These are phyloP conservation scores for Himalopsyche japonica DNA, from an alignment of 2,888 invertebrate species.

Conservation along the genomic window DNA sequence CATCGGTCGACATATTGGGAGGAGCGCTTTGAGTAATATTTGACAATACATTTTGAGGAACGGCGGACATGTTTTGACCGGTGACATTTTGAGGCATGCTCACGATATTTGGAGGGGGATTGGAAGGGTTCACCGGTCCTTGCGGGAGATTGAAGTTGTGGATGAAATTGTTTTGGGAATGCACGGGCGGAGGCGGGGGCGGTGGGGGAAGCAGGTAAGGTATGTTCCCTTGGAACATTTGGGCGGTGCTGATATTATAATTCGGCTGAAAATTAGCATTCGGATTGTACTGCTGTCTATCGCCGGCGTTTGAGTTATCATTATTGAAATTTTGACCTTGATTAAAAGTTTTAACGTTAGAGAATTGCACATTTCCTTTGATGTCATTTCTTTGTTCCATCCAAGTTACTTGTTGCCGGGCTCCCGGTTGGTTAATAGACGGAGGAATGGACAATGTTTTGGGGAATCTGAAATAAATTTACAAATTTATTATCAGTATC, in stretches of 20 bases:
- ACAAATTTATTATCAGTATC: no score
- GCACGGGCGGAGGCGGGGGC: constrained; percentile 23
- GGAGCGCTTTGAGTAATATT: background rate
- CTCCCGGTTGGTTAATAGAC: background rate
- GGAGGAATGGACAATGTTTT: background rate
- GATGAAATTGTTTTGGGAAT: constrained; percentile 7
- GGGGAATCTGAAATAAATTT: background rate
- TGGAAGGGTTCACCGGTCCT: background rate
- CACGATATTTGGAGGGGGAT: background rate
- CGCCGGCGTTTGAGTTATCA: background rate
- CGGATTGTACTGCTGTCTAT: constrained; percentile 16
- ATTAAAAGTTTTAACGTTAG: constrained; percentile 14
- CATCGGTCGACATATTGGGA: background rate
- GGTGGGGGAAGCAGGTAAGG: constrained; percentile 35
- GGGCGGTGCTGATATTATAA: constrained; percentile 20
- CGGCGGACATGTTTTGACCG: constrained; percentile 1
- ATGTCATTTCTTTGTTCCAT: constrained; percentile 16
- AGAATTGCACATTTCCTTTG: constrained; percentile 28
- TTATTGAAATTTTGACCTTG: constrained; percentile 6
- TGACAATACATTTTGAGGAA: constrained; percentile 3
- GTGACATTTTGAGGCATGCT: background rate
- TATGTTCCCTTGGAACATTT: constrained; percentile 32
- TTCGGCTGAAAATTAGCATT: constrained; percentile 22
- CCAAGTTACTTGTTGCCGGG: constrained; percentile 14
- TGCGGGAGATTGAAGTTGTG: constrained; percentile 25